Percentiles rank a stretch among this genome's conserved stretches.
phyloP scores from a whole-genome alignment of 2,797 vertebrate species.

The Rhinichthys osculus region DNA sequence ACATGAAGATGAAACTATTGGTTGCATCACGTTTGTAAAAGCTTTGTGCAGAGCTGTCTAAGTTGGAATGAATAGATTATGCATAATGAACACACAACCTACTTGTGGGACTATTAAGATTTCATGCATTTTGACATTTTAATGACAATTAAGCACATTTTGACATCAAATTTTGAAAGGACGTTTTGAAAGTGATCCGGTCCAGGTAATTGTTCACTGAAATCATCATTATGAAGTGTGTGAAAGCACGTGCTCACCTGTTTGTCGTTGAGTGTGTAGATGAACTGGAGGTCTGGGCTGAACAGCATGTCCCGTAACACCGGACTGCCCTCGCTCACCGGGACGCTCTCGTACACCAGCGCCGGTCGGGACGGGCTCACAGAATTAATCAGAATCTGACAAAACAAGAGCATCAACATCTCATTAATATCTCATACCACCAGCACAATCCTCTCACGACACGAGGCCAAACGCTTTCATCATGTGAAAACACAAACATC shows the following conservation, averaged over 20 bases:
- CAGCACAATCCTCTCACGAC: conserved; percentile 15
- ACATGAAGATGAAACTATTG: neutral
- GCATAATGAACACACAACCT: neutral
- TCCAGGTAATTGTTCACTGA: neutral
- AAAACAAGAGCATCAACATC: conserved; percentile 40
- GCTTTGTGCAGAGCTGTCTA: neutral
- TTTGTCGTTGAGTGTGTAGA: conserved; percentile 93
- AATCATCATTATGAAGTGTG: neutral
- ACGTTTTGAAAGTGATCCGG: neutral
- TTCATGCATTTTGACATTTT: neutral
- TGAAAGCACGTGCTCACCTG: conserved; percentile 79
- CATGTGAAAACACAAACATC: conserved; percentile 32
- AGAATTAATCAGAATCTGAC: conserved; percentile 90
- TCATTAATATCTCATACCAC: conserved; percentile 2
- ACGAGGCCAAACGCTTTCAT: conserved; percentile 13
- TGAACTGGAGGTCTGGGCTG: conserved; percentile 89
- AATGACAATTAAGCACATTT: neutral
- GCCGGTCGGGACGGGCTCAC: conserved; percentile 75
- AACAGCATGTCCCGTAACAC: conserved; percentile 91
- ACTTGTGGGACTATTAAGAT: neutral
- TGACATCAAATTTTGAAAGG: neutral
- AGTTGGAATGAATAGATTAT: neutral
- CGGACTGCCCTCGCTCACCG: conserved; percentile 88
- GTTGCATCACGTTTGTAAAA: neutral
- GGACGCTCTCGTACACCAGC: conserved; percentile 91